Evolutionary conservation across 2,113 vertebrate species (phyloP).

Genomic region (Microtus richardsoni): DNA sequence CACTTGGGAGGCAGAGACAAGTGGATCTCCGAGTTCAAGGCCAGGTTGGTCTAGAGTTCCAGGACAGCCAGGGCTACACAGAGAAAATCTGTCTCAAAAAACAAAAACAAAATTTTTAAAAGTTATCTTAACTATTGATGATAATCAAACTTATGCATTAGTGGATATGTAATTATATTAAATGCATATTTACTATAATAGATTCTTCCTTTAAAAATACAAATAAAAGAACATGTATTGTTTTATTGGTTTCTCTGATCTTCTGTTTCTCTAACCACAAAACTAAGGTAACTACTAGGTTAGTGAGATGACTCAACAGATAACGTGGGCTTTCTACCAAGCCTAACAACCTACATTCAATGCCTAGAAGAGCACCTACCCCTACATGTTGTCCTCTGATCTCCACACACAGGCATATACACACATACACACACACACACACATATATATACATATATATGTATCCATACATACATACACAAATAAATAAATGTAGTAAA

Average conservation of each 20-base stretch:
- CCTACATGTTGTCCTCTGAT: not conserved
- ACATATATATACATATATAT: too few relatives aligned
- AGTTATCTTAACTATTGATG: not conserved
- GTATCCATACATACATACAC: not conserved
- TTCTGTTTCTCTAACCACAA: slow-evolving; percentile 40
- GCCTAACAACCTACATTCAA: not conserved
- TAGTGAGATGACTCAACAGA: not conserved
- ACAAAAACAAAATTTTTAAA: not conserved
- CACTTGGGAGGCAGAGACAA: not conserved
- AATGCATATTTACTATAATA: not conserved
- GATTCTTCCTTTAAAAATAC: slow-evolving; percentile 41
- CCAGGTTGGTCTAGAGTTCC: not conserved
- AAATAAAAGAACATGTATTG: slow-evolving; percentile 48
- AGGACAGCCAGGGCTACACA: not conserved
- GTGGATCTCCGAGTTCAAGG: not conserved
- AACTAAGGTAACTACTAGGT: not conserved
- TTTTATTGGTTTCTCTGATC: slow-evolving; percentile 4
- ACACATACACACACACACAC: not conserved
- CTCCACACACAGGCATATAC: not conserved
- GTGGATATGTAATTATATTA: not conserved
- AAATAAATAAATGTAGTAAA: not conserved
- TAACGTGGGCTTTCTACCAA: not conserved
- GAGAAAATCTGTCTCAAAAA: not conserved
- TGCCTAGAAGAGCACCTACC: not conserved
- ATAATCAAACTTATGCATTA: slow-evolving; percentile 42